Percentiles rank a stretch among this genome's conserved stretches.
These are phyloP conservation scores for Epinephelus malabaricus DNA, from an alignment of 2,797 vertebrate genomes.

Conservation along the genomic window DNA sequence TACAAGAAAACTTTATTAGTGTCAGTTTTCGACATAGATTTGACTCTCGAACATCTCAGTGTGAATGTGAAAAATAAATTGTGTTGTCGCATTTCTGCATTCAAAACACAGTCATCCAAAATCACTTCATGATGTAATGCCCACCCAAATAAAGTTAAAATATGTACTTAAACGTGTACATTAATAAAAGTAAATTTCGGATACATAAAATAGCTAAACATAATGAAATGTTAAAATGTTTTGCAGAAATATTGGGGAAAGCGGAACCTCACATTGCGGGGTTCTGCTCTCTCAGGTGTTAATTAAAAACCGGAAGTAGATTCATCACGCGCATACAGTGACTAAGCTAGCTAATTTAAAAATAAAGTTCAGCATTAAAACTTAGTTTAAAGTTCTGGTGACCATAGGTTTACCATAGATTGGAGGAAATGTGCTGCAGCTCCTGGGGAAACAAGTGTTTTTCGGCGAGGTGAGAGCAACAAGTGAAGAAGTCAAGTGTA, in stretches of 20 bases:
- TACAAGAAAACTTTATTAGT: neutral
- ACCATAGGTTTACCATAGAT: neutral
- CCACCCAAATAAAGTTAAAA: neutral
- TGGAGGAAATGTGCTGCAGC: no score
- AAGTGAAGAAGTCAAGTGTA: no score
- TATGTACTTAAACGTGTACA: neutral
- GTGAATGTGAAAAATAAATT: no score
- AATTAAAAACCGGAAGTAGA: conserved; percentile 6
- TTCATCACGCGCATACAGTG: neutral
- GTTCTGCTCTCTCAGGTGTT: neutral
- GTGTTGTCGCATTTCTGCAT: no score
- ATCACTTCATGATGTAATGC: no score
- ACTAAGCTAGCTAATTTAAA: neutral
- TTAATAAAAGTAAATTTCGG: neutral
- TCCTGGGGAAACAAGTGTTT: neutral
- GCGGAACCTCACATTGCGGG: neutral
- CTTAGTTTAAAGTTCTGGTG: neutral
- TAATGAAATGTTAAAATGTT: neutral
- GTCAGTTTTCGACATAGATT: neutral
- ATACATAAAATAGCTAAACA: neutral
- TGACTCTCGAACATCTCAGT: no score
- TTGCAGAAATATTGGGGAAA: neutral
- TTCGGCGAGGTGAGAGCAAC: neutral
- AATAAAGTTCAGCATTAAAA: neutral
- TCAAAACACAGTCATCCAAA: no score